phyloP scores from a whole-genome alignment of 2,113 vertebrate genomes.

The Corapipo altera region DNA sequence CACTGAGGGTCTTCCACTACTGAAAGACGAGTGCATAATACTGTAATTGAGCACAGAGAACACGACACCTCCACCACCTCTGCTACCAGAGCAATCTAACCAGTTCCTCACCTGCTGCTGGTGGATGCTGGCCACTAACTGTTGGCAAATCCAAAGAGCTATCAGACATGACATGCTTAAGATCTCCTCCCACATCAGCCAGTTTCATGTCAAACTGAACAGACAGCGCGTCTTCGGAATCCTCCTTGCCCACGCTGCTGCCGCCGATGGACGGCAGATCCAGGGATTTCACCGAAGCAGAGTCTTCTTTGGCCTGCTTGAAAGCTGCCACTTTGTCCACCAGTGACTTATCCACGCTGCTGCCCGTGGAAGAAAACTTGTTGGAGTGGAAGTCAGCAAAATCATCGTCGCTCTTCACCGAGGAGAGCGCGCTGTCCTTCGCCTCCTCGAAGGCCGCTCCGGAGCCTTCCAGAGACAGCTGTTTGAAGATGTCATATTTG shows the following conservation, averaged over 20 bases:
- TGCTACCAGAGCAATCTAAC: constrained; percentile 97
- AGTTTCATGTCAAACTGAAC: constrained; percentile 99
- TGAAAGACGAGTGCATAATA: constrained; percentile 58
- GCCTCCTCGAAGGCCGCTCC: constrained; percentile 78
- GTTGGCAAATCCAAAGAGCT: constrained; percentile 99
- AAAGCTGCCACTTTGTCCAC: constrained; percentile 91
- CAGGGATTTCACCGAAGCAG: constrained; percentile 92
- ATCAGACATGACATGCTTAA: constrained; percentile 99
- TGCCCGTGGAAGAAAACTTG: constrained; percentile 85
- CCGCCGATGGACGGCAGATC: constrained; percentile 97
- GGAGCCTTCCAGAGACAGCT: constrained; percentile 87
- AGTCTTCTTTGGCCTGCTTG: constrained; percentile 95
- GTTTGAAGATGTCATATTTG: constrained; percentile 92
- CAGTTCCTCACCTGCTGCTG: constrained; percentile 99
- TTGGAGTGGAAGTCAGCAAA: constrained; percentile 94
- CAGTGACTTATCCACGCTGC: constrained; percentile 84
- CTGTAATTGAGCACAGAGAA: constrained; percentile 47
- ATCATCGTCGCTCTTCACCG: constrained; percentile 85
- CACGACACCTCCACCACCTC: constrained; percentile 37
- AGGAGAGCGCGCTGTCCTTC: constrained; percentile 80
- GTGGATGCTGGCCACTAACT: constrained; percentile 94
- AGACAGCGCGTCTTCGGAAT: constrained; percentile 95
- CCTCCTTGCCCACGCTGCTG: constrained; percentile 95
- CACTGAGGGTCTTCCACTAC: constrained; percentile 13
- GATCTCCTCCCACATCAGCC: constrained; percentile 94